Base-by-base conservation (phyloP, 2,113 vertebrate species). In the Alaudala cheleensis region DNA sequence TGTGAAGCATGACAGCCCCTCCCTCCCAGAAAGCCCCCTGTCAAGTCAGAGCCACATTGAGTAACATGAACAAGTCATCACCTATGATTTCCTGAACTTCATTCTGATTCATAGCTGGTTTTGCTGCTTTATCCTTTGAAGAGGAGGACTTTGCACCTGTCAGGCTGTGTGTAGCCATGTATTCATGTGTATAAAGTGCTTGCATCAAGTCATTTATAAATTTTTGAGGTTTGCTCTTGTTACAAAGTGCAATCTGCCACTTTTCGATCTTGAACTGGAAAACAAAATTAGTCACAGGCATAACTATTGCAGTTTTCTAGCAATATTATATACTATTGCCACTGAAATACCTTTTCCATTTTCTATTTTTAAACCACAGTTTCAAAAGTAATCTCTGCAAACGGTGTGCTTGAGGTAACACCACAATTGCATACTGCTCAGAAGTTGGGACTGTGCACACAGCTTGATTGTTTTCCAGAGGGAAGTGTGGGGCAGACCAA, bases 171-270 rank as follows among this genome's bases (percentile, higher is more conserved):
- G 98, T 98, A 37, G 98, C 98, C 97, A 98, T 98, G 74, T 98
- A 98, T 72, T 98, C 98, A 17, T 97, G 97, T 64, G 98, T 97
- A 82, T 98, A 98, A 95, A 98, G 98, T 54, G 97, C 97, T 97
- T 98, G 98, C 98, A 98, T 98, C 97, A 98, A 96, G 65, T 98
- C 97, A 71, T 98, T 98, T 95, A 98, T 97, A 94, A 98, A 98
- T 90, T 98, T 98, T 31, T 98, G 98, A 97, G 97, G 97, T 90
- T 98, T 98, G 97, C 96, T 98, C 94, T 98, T 98, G 97, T 98
- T 98, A 86, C 98, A 98, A 77, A 97, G 97, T 79, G 97, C 97
- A 71, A 98, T 98, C 97, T 98, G 98, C 98, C 98, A 98, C 90
- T 97, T 98, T 95, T 98, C 97, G 20, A 98, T 98, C 97, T 98